Evolutionary conservation across 2,888 invertebrate genomes (phyloP).

Genomic region (Parnassius apollo): DNA sequence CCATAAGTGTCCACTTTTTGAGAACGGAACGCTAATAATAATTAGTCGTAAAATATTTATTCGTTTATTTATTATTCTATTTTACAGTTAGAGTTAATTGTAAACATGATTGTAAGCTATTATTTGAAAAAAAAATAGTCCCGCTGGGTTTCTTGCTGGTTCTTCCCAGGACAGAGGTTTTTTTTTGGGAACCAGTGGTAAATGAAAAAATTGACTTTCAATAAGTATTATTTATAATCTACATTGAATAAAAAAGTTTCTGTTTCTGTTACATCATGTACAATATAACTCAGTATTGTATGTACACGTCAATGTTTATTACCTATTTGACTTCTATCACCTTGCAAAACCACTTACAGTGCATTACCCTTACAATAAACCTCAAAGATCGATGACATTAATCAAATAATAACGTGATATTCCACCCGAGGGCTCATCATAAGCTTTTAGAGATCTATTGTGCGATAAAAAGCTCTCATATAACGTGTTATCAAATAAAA

Average conservation of each 20-base stretch:
- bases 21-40: too few species aligned
- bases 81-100: background rate
- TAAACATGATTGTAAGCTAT: too few species aligned
- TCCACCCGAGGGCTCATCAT: constrained; percentile 70
- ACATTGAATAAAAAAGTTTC: too few species aligned
- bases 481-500: constrained; percentile 80
- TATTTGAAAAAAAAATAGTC: too few species aligned
- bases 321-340: constrained; percentile 22
- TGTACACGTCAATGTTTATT: constrained; percentile 9
- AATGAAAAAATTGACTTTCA: too few species aligned
- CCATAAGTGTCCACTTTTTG: too few species aligned
- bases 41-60: too few species aligned
- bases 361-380: constrained; percentile 49
- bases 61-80: background rate
- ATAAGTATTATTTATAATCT: too few species aligned
- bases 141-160: too few species aligned
- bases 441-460: constrained; percentile 78
- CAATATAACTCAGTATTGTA: background rate
- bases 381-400: constrained; percentile 69
- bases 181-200: too few species aligned
- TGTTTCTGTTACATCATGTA: too few species aligned
- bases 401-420: constrained; percentile 75
- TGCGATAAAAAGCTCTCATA: constrained; percentile 75
- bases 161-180: too few species aligned
- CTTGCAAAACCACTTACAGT: constrained; percentile 18